Conservation (phyloP, 2,888 invertebrate species). For the Dicyrtomina minuta region DNA sequence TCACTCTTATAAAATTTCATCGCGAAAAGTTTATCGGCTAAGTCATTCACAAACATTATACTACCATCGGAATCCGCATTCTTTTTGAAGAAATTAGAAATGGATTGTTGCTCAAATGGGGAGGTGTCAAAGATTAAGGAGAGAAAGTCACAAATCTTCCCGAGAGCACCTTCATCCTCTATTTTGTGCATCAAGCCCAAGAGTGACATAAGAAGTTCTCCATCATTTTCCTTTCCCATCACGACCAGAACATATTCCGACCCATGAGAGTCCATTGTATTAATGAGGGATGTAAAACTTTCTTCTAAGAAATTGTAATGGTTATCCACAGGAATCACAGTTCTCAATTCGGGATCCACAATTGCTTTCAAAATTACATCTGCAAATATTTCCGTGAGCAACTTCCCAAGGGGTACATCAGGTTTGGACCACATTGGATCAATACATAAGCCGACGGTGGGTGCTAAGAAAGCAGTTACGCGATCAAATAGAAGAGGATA, state of each 20-base stretch:
- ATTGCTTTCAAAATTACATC: slow-evolving; percentile 39
- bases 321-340: slow-evolving; percentile 40
- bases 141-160: slow-evolving; percentile 44
- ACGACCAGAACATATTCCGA: slow-evolving; percentile 28
- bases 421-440: slow-evolving; percentile 45
- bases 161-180: slow-evolving; percentile 45
- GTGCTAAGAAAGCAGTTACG: slow-evolving; percentile 48
- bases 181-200: slow-evolving; percentile 44
- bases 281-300: slow-evolving; percentile 11
- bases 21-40: slow-evolving; percentile 44
- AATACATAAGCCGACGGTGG: slow-evolving; percentile 45
- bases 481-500: slow-evolving; percentile 48
- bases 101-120: slow-evolving; percentile 5
- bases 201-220: slow-evolving; percentile 41
- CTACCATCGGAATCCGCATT: slow-evolving; percentile 1
- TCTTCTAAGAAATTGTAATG: slow-evolving; percentile 40
- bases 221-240: slow-evolving; percentile 36
- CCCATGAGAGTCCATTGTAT: neutral
- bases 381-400: slow-evolving; percentile 46
- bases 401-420: slow-evolving; percentile 37
- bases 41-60: slow-evolving; percentile 26
- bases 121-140: slow-evolving; percentile 33
- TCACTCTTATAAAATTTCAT: slow-evolving; percentile 45
- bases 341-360: slow-evolving; percentile 40
- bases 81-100: slow-evolving; percentile 17